phyloP scores from a whole-genome alignment of 2,113 vertebrate genomes.

The Eolophus roseicapilla region DNA sequence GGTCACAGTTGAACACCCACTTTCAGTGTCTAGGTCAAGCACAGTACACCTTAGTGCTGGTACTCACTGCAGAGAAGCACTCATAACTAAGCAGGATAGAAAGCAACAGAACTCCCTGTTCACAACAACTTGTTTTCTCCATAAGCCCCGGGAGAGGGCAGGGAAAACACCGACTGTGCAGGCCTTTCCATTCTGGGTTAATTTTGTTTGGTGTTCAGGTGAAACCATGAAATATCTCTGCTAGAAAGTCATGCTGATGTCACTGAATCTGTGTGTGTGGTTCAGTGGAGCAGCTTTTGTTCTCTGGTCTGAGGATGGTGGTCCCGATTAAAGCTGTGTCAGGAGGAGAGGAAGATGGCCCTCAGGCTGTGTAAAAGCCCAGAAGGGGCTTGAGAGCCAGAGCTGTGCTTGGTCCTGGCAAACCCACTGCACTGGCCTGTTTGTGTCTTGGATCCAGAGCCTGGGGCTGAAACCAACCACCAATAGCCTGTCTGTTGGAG shows the following conservation, averaged over 20 bases:
- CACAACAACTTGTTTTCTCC: not conserved
- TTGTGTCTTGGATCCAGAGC: not conserved
- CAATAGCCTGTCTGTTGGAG: not conserved
- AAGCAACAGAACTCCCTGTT: not conserved
- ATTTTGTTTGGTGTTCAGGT: not conserved
- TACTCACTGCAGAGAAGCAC: not conserved
- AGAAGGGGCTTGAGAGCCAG: not conserved
- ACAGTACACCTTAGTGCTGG: not conserved
- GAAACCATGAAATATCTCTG: not conserved
- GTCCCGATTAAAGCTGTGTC: not conserved
- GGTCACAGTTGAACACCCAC: not conserved
- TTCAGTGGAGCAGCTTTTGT: not conserved
- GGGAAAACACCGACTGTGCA: not conserved
- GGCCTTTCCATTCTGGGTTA: not conserved
- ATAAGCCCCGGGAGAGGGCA: not conserved
- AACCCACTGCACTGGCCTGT: not conserved
- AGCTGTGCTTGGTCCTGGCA: not conserved
- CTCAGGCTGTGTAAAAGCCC: not conserved
- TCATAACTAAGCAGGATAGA: fast-evolving
- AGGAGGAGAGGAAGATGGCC: not conserved
- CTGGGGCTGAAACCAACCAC: not conserved
- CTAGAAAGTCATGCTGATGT: not conserved
- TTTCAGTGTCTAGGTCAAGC: not conserved
- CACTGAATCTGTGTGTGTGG: not conserved
- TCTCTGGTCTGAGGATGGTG: not conserved